Base-by-base conservation (phyloP, 2,797 vertebrate genomes). In the Danio jaintianensis region DNA sequence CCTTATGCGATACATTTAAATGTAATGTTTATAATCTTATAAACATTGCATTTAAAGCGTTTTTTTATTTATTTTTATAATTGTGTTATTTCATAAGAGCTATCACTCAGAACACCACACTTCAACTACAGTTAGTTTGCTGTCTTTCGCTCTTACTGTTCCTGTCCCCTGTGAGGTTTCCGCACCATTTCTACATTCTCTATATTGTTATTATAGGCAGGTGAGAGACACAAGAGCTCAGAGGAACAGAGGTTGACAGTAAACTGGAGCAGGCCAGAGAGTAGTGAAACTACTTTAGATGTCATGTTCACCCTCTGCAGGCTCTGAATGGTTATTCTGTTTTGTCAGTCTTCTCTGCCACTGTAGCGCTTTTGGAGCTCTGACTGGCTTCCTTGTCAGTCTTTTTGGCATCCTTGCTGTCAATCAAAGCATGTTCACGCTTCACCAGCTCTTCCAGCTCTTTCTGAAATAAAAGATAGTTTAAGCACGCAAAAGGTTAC, bases 391-490 rank as follows among this genome's bases (percentile, higher is more conserved):
- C 75, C 45, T 75, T 47, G 0, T 64, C 69, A 74, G 75, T 82
- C 36, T 92, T 85, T 20, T 89, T 87, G 15, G 74, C 68, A 47
- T 89, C 85, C 77, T 90, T 88, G 73, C 89, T 89, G 5, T 97
- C 95, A 5, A 97, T 97, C 80, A 83, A 83, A n/a, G 92, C 87
- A 0, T 97, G 95, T 53, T 97, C 96, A 75, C 81, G 91, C 83
- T 88, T 93, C 82, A 97, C 94, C 80, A 97, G 55, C 18, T 95
- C 95, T 61, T 96, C 93, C 78, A 98, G 91, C 88, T 97, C 96
- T 0, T 78, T 92, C 97, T 98, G 59, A 90, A 59, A 79, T 36
- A 36, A 68, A 43, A 77, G 11, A 45, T 13, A 6, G 40, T 52
- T 64, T 1, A 58, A 50, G 0, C 6, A 18, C 63, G 10, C 0